Conservation (phyloP, 2,113 vertebrate species). For the Ammodramus savannarum region DNA sequence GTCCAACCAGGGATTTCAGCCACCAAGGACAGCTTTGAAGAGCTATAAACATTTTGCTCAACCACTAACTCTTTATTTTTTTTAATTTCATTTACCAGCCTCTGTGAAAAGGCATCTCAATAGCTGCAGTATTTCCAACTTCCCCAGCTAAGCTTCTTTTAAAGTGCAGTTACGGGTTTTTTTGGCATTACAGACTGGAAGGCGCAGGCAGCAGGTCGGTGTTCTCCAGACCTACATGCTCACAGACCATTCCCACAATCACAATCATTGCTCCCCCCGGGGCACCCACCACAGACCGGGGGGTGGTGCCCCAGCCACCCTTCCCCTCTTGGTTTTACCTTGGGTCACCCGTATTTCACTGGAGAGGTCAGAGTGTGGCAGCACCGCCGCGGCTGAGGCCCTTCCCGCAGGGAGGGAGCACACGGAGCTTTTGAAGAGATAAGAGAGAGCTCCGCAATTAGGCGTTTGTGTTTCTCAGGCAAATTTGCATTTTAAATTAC, state of each 20-base stretch:
- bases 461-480: background rate
- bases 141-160: background rate
- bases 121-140: background rate
- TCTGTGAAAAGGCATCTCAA: background rate
- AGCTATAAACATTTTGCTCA: background rate
- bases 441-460: conserved; percentile 46
- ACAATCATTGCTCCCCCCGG: background rate
- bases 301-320: background rate
- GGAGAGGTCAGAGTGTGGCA: conserved; percentile 51
- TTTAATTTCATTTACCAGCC: background rate
- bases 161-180: fast-evolving
- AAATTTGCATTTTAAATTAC: conserved; percentile 75
- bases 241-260: background rate
- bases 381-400: conserved; percentile 11
- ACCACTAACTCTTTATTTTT: background rate
- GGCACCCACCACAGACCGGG: background rate
- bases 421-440: background rate
- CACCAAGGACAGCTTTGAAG: background rate
- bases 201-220: background rate
- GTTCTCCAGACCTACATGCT: background rate
- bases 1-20: background rate
- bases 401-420: conserved; percentile 19
- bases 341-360: conserved; percentile 32
- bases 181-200: fast-evolving
- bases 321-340: background rate